Evolutionary conservation across 2,797 vertebrate genomes (phyloP).

Genomic region (Karalla daura): DNA sequence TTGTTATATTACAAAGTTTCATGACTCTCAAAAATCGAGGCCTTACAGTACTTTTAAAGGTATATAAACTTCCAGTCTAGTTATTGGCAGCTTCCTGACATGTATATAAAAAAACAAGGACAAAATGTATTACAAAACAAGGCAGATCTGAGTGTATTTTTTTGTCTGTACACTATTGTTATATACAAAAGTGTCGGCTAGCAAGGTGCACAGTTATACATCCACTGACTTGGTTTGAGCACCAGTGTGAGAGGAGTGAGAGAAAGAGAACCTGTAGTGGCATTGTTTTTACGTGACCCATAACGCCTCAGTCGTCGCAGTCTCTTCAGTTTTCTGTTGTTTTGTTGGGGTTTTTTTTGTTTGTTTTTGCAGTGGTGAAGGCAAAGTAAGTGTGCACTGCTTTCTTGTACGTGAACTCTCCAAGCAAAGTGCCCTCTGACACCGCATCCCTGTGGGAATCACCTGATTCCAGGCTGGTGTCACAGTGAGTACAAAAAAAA

Average conservation of each 20-base stretch:
- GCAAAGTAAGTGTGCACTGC: conserved; percentile 77
- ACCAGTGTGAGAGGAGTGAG: conserved; percentile 91
- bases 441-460: conserved; percentile 68
- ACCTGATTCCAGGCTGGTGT: conserved; percentile 76
- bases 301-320: conserved; percentile 59
- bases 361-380: conserved; percentile 77
- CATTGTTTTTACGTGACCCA: conserved; percentile 68
- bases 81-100: conserved; percentile 92
- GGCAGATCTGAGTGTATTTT: conserved; percentile 90
- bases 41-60: conserved; percentile 98
- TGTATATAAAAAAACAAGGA: conserved; percentile 82
- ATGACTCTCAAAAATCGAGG: conserved; percentile 97
- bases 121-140: conserved; percentile 93
- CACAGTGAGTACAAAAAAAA: conserved; percentile 80
- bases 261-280: conserved; percentile 77
- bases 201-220: conserved; percentile 91
- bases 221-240: conserved; percentile 91
- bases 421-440: conserved; percentile 79
- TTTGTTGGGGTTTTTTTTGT: conserved; percentile 1
- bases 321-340: conserved; percentile 70
- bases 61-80: conserved; percentile 99
- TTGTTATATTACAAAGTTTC: conserved; percentile 95
- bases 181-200: conserved; percentile 95
- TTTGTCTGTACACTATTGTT: conserved; percentile 87
- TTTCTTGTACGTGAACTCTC: conserved; percentile 72